Base-by-base conservation (phyloP, 2,113 vertebrate species). In the Ellobius talpinus region DNA sequence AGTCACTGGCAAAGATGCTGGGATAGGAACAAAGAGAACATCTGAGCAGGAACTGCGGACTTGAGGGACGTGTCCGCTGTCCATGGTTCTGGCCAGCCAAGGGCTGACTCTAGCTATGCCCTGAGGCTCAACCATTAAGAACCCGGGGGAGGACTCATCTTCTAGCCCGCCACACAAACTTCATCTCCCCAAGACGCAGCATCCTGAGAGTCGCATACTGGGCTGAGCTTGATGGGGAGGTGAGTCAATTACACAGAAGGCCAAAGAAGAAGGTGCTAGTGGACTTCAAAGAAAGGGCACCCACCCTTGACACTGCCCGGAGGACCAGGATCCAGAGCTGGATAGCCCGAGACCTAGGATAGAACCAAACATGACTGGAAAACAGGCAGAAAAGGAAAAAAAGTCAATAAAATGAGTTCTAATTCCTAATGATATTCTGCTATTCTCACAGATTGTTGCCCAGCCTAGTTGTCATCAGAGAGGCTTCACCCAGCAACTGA, bases 71-170 rank as follows among this genome's bases (percentile, higher is more conserved):
- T 17, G 58, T 76, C 61, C 12, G n/a, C 77, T 89, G 86, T 92
- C 90, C 86, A 89, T 93, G 90, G 77, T 89, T 39, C 94, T 93
- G 61, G 68, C 33, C 23, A n/a, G 0, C 45, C 81, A 16, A n/a
- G 16, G 21, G 21, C 45, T 3, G 45, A n/a, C 36, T 23, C 66
- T 47, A 12, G 55, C 21, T 55, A 45, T 7, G 45, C 74, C n/a
- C 16, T 0, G 11, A 4, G 24, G 36, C 23, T 0, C 12, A 39
- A 52, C 2, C 11, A 13, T 33, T 31, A n/a, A 52, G 47, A 68
- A 8, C 65, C 84, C 63, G n/a, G 85, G 45, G n/a, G 14, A 52
- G 26, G 8, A 1, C n/a, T 76, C 58, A 9, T 92, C 84, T 74
- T 55, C 26, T 81, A 63, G 3, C 52, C 58, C 33, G 16, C 23